These are phyloP conservation scores for Toxotes chatareus DNA, from an alignment of 2,113 vertebrate genomes.

Conservation along the genomic window DNA sequence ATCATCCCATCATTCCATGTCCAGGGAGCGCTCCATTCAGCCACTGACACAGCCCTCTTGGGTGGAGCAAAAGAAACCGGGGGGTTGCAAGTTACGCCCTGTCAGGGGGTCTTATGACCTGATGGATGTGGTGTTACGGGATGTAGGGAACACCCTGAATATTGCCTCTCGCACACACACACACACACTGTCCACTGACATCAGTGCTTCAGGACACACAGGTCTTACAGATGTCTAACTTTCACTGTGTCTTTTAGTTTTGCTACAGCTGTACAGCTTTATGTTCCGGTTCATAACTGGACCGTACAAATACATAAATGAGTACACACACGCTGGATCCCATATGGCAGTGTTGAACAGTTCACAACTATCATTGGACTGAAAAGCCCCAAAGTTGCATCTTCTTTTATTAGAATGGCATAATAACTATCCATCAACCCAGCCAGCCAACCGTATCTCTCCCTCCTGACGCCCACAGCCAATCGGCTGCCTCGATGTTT, in stretches of 20 bases:
- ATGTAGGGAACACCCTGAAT: constrained; percentile 65
- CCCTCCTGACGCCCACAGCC: constrained; percentile 65
- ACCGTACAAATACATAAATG: constrained; percentile 9
- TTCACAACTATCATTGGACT: constrained; percentile 48
- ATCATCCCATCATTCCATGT: constrained; percentile 84
- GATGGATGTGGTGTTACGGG: constrained; percentile 73
- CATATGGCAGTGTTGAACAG: constrained; percentile 4
- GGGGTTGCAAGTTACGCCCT: constrained; percentile 63
- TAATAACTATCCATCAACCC: constrained; percentile 79
- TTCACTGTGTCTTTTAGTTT: background rate
- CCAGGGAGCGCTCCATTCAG: constrained; percentile 66
- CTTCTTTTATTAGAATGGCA: constrained; percentile 76
- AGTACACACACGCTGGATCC: constrained; percentile 15
- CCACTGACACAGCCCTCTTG: constrained; percentile 63
- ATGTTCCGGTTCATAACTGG: background rate
- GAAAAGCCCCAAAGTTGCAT: constrained; percentile 71
- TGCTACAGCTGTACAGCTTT: background rate
- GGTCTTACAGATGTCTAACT: constrained; percentile 14
- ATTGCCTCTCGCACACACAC: constrained; percentile 32
- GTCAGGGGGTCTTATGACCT: constrained; percentile 75
- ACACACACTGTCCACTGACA: constrained; percentile 34
- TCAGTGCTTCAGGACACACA: background rate
- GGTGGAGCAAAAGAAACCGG: constrained; percentile 34
- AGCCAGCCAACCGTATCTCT: constrained; percentile 66
- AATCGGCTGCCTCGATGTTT: constrained; percentile 59